Conservation (phyloP, 2,888 invertebrate species). For the Sialis lutaria region DNA sequence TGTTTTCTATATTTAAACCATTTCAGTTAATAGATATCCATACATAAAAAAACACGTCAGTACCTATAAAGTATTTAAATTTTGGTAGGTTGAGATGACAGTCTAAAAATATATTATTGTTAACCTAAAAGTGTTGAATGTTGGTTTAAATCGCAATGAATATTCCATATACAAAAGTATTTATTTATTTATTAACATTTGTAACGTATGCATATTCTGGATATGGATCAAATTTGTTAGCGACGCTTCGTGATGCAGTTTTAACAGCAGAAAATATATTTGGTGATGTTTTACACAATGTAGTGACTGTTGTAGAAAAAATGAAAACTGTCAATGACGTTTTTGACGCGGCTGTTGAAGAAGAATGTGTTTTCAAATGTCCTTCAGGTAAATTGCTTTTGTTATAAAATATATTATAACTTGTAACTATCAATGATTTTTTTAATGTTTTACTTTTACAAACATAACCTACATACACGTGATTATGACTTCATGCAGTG, state of each 20-base stretch:
- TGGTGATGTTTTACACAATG: slow-evolving; percentile 57
- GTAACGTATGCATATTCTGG: slow-evolving; percentile 65
- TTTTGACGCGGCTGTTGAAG: slow-evolving; percentile 71
- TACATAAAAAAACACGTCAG: too few species aligned
- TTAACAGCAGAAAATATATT: slow-evolving; percentile 65
- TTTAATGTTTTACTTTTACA: too few species aligned
- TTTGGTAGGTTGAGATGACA: too few species aligned
- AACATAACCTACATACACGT: too few species aligned
- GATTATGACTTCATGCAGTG: too few species aligned
- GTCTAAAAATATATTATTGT: too few species aligned
- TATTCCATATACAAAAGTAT: slow-evolving; percentile 54
- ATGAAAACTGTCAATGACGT: slow-evolving; percentile 63
- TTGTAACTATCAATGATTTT: too few species aligned
- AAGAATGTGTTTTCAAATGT: slow-evolving; percentile 61
- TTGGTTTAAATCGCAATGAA: slow-evolving; percentile 34
- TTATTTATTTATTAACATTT: slow-evolving; percentile 59
- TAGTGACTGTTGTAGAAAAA: slow-evolving; percentile 53
- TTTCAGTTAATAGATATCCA: too few species aligned
- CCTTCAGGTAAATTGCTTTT: slow-evolving; percentile 39
- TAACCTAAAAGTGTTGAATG: too few species aligned
- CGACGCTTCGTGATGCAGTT: slow-evolving; percentile 62
- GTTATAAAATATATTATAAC: too few species aligned
- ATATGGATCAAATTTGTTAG: slow-evolving; percentile 56
- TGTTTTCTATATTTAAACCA: too few species aligned
- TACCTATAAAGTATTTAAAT: too few species aligned